These are phyloP conservation scores for Hippocampus comes DNA, from an alignment of 2,113 vertebrate species.

Conservation along the genomic window DNA sequence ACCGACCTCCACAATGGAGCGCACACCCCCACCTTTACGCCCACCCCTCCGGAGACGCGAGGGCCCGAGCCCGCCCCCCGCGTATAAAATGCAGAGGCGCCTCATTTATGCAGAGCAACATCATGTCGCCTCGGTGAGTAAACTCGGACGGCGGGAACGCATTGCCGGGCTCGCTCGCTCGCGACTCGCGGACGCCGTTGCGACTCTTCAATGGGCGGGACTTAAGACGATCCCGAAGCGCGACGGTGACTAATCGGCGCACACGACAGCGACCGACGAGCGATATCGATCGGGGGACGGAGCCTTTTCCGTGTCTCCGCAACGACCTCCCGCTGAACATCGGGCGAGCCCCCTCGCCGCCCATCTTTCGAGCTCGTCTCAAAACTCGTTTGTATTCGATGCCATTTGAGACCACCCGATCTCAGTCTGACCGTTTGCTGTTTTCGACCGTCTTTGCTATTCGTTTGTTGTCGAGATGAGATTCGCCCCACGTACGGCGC, in stretches of 20 bases:
- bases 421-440: too few species aligned
- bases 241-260: not conserved
- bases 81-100: not conserved
- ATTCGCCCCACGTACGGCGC: too few species aligned
- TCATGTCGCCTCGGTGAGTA: slow-evolving; percentile 5
- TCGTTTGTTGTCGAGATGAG: too few species aligned
- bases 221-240: too few species aligned
- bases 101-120: not conserved
- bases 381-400: too few species aligned
- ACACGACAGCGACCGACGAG: not conserved
- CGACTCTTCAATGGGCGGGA: not conserved
- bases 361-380: too few species aligned
- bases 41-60: not conserved
- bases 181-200: not conserved
- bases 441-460: too few species aligned
- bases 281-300: not conserved
- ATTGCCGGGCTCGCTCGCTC: not conserved
- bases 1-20: not conserved
- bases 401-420: too few species aligned
- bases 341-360: too few species aligned
- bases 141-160: too few species aligned
- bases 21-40: not conserved
- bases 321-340: too few species aligned
- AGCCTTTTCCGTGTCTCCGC: too few species aligned
- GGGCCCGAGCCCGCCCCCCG: not conserved